Evolutionary conservation across 2,113 vertebrate species (phyloP).

Genomic region (Callaeas wilsoni): DNA sequence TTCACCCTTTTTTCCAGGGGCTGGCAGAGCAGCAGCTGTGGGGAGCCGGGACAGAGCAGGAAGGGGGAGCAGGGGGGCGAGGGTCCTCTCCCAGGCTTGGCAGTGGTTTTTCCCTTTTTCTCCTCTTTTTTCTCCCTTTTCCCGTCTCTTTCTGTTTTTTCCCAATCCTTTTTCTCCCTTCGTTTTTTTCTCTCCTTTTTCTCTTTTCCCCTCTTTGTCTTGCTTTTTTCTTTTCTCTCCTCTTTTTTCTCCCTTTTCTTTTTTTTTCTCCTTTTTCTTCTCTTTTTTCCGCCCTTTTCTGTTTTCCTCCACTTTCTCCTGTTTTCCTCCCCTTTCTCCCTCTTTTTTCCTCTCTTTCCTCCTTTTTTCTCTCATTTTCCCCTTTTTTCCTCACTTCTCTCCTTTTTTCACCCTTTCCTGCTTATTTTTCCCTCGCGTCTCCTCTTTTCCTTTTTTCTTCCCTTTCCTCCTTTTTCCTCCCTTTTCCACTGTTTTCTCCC

Average conservation of each 20-base stretch:
- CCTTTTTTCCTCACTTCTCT: background rate
- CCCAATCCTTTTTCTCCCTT: background rate
- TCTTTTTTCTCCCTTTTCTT: background rate
- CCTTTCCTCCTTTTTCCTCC: background rate
- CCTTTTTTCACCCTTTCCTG: no score
- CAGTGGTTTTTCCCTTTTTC: background rate
- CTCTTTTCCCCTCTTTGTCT: background rate
- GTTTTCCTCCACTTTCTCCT: background rate
- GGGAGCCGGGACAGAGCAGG: fast-evolving
- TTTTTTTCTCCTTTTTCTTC: background rate
- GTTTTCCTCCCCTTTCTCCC: background rate
- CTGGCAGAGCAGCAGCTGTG: fast-evolving
- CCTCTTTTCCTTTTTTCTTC: no score
- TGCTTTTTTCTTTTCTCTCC: background rate
- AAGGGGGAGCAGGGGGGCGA: background rate
- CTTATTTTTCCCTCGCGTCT: fast-evolving
- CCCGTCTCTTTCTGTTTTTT: background rate
- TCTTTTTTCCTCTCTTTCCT: background rate
- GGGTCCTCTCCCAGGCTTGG: background rate
- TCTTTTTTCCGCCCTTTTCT: no score
- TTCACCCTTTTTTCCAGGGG: background rate
- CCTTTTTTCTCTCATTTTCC: fast-evolving
- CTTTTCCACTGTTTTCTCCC: no score
- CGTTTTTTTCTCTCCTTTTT: background rate
- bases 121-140: background rate